These are phyloP conservation scores for Caenorhabditis sp. DNA, from an alignment of 2,888 invertebrate genomes.

Conservation along the genomic window DNA sequence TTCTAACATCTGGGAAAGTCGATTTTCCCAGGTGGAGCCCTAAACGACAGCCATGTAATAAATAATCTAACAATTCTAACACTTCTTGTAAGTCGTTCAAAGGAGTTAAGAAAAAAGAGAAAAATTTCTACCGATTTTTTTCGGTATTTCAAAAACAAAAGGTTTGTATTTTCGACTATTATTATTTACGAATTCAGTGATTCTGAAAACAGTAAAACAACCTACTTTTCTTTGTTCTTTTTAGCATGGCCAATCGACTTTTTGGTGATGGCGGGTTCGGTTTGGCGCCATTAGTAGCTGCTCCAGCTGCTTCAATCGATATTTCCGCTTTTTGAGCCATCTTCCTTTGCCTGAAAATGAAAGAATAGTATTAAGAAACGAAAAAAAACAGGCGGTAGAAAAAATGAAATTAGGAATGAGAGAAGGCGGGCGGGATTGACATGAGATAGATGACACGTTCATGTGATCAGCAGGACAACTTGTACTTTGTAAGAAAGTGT, in stretches of 20 bases:
- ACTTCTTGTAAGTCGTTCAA: no score
- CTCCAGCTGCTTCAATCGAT: slow-evolving; percentile 27
- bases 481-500: neutral
- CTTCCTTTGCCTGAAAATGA: neutral
- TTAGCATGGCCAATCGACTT: slow-evolving; percentile 52
- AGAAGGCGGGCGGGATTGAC: neutral
- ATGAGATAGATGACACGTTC: neutral
- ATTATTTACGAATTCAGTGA: no score
- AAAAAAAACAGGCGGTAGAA: neutral
- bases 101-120: no score
- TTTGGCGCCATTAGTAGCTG: slow-evolving; percentile 14
- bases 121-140: no score
- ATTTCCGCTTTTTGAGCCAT: slow-evolving; percentile 42
- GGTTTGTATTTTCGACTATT: no score
- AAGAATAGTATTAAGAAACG: neutral
- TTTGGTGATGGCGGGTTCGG: slow-evolving; percentile 56
- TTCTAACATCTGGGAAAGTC: no score
- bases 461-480: neutral
- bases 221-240: slow-evolving; percentile 55
- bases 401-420: slow-evolving; percentile 3
- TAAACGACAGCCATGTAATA: no score
- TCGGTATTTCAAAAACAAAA: no score
- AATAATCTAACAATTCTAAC: no score
- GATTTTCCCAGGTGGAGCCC: no score
- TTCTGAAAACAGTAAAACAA: neutral